phyloP scores from a whole-genome alignment of 2,797 vertebrate genomes.

The Sitta carolinensis region DNA sequence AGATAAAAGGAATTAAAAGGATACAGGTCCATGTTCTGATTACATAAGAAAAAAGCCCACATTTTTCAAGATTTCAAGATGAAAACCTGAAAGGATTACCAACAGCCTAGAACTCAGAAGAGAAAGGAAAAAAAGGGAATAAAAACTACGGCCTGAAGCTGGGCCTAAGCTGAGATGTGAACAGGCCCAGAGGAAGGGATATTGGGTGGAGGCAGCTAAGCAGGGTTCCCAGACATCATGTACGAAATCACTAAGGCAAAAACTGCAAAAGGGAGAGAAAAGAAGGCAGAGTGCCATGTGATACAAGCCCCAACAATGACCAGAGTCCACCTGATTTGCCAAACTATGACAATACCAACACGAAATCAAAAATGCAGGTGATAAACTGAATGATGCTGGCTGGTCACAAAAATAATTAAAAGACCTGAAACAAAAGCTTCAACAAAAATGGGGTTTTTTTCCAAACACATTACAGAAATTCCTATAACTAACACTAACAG shows the following conservation, averaged over 20 bases:
- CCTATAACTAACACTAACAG: background rate
- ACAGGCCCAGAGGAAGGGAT: background rate
- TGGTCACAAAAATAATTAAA: background rate
- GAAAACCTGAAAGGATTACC: background rate
- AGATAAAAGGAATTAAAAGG: background rate
- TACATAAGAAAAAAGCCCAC: background rate
- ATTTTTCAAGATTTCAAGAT: background rate
- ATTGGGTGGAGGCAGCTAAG: background rate
- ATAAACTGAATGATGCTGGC: background rate
- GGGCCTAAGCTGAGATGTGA: background rate
- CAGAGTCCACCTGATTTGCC: background rate
- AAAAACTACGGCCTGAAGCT: background rate
- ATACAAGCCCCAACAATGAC: background rate
- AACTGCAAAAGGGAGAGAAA: background rate
- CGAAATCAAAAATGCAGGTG: background rate
- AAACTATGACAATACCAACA: background rate
- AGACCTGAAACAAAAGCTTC: background rate
- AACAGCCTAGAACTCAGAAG: background rate
- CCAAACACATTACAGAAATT: background rate
- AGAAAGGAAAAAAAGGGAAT: background rate
- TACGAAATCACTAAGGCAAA: background rate
- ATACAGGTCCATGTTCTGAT: background rate
- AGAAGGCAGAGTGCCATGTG: background rate
- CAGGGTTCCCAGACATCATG: background rate
- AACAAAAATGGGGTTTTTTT: rapidly evolving